Percentiles rank a stretch among this genome's conserved stretches.
These are phyloP conservation scores for Pollachius pollachius DNA, from an alignment of 2,113 vertebrate species.

Conservation along the genomic window DNA sequence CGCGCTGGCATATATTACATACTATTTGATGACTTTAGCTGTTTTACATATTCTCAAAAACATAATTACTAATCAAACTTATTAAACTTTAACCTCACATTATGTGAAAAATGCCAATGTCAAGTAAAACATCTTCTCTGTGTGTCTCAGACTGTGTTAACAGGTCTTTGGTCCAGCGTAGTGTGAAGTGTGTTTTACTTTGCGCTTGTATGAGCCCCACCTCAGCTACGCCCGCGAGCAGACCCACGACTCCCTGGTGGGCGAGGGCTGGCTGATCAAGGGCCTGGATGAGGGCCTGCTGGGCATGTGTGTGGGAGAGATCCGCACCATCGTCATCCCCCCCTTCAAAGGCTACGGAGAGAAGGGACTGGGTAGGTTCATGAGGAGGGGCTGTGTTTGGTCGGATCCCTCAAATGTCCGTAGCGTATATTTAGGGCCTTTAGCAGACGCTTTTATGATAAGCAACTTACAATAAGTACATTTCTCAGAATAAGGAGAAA, in stretches of 20 bases:
- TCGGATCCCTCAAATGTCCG: not conserved
- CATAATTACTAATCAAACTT: not conserved
- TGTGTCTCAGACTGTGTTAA: slow-evolving; percentile 32
- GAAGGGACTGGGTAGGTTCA: slow-evolving; percentile 84
- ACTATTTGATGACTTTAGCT: too few relatives aligned
- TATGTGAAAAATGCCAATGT: too few relatives aligned
- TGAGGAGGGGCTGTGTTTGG: not conserved
- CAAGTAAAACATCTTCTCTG: not conserved
- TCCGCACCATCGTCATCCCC: slow-evolving; percentile 85
- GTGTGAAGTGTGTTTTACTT: slow-evolving; percentile 62
- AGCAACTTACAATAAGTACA: too few relatives aligned
- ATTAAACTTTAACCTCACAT: not conserved
- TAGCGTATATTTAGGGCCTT: too few relatives aligned
- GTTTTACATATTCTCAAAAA: too few relatives aligned
- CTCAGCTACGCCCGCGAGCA: slow-evolving; percentile 80
- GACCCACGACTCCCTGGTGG: slow-evolving; percentile 89
- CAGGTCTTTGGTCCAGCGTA: slow-evolving; percentile 47
- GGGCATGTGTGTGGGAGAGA: slow-evolving; percentile 96
- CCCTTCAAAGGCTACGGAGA: slow-evolving; percentile 93
- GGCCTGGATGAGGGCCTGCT: slow-evolving; percentile 94
- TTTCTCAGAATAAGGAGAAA: too few relatives aligned
- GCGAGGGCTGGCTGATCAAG: slow-evolving; percentile 88
- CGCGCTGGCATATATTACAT: too few relatives aligned
- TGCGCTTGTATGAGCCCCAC: slow-evolving; percentile 57
- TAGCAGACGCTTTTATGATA: too few relatives aligned